phyloP scores from a whole-genome alignment of 2,888 invertebrate species.

The Spilarctia lutea region DNA sequence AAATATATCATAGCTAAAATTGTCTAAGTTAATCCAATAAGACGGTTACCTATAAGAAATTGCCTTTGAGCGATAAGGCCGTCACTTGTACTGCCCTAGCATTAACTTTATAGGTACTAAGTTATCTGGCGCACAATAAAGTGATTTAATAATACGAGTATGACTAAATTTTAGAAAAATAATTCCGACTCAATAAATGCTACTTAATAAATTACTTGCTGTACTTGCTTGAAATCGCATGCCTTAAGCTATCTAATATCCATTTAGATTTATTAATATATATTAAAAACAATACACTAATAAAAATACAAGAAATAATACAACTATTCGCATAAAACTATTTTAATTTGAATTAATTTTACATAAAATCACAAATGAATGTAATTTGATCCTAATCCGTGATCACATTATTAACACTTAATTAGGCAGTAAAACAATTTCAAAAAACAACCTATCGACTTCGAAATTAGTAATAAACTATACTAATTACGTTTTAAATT shows the following conservation, averaged over 20 bases:
- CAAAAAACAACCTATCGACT: neutral
- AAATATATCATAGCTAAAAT: too few species aligned
- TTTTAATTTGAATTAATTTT: neutral
- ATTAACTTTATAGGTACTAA: too few species aligned
- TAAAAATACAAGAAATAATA: neutral
- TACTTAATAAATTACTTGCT: neutral
- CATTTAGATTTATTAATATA: neutral
- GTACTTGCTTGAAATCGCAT: neutral
- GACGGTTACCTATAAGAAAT: too few species aligned
- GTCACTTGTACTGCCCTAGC: too few species aligned
- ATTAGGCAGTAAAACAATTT: neutral
- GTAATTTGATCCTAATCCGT: neutral
- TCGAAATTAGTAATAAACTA: neutral
- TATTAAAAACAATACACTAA: neutral
- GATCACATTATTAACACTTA: constrained; percentile 6
- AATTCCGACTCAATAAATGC: neutral
- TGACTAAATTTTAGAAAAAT: too few species aligned
- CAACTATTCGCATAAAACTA: neutral
- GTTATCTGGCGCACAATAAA: too few species aligned
- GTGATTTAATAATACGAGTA: too few species aligned
- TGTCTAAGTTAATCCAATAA: too few species aligned
- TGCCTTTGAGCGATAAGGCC: too few species aligned
- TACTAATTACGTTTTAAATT: neutral
- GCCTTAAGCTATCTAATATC: neutral
- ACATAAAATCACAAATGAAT: neutral